Evolutionary conservation across 2,797 vertebrate genomes (phyloP), one percentile per base, ranked within the genome.

Genomic region (Sebastes vulpes): DNA sequence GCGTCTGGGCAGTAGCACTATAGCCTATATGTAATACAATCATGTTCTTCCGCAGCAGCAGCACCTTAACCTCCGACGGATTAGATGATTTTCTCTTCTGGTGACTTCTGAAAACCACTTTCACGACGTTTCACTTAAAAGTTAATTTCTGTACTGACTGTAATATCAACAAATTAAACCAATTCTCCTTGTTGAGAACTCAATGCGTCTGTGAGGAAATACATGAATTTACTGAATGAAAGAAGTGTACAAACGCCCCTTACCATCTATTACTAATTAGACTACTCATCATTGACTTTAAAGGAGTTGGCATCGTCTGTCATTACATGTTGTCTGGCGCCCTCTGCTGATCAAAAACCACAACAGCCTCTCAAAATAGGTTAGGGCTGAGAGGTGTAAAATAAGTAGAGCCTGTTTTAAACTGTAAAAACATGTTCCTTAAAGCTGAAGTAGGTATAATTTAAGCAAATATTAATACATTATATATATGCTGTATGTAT

Each of bases 311-410:
- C n/a, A 59, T 1, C 25, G n/a, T 42, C n/a, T 38, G 48, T 68
- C 20, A 72, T 92, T 79, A 9, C 11, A 18, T 83, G 63, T 65
- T 61, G 46, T 82, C 7, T 89, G 68, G 52, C 28, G 61, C 74
- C 91, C 83, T 65, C 92, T 88, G 12, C 21, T 54, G 93, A 28
- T 9, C n/a, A 67, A 46, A 67, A 1, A 8, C 21, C 14, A 14
- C 52, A 81, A 35, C 5, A 6, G 26, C 56, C 1, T 63, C 50
- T 58, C 2, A 21, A 12, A 25, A 46, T 16, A 10, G 21, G 10
- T 35, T 6, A 12, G 11, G 31, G 18, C 32, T 5, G 16, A 16
- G 11, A 42, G 6, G 23, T 20, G 3, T 32, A 42, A n/a, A 42
- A 23, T 11, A 20, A 57, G 5, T 5, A 1, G 12, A 18, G 16